phyloP scores from a whole-genome alignment of 2,113 vertebrate genomes.

The Struthio camelus region DNA sequence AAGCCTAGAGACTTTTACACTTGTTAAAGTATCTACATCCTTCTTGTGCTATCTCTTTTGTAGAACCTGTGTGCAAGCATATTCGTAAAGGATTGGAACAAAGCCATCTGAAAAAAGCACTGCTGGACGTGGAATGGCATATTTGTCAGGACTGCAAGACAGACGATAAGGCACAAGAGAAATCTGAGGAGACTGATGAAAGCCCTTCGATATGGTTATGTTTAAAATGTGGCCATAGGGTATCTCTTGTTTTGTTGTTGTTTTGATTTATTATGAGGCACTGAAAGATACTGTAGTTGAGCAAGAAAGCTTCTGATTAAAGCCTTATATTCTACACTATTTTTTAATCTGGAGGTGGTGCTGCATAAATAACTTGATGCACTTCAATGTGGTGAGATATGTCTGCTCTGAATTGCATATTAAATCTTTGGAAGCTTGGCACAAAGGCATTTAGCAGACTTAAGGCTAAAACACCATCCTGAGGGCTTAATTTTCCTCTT shows the following conservation, averaged over 20 bases:
- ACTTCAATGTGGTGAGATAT: not conserved
- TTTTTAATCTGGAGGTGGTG: not conserved
- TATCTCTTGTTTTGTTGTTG: slow-evolving; percentile 69
- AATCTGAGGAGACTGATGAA: slow-evolving; percentile 72
- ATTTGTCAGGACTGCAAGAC: slow-evolving; percentile 89
- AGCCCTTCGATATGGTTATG: slow-evolving; percentile 86
- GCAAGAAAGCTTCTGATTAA: not conserved
- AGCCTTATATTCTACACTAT: not conserved
- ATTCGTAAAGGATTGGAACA: slow-evolving; percentile 89
- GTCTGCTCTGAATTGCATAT: not conserved
- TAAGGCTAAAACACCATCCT: not conserved
- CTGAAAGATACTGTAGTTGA: too few relatives aligned
- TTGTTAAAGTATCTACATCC: not conserved
- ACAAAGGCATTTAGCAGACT: slow-evolving; percentile 19
- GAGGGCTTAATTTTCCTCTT: not conserved
- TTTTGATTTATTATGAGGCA: too few relatives aligned
- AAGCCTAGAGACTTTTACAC: not conserved
- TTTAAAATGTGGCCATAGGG: slow-evolving; percentile 94
- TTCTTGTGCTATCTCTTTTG: slow-evolving; percentile 7
- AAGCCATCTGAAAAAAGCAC: slow-evolving; percentile 82
- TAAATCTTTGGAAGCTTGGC: not conserved
- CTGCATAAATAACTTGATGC: not conserved
- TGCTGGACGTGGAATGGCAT: slow-evolving; percentile 77
- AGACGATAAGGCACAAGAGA: slow-evolving; percentile 64
- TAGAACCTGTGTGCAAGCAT: slow-evolving; percentile 86